Evolutionary conservation across 2,113 vertebrate species (phyloP).

Genomic region (Cervus canadensis): DNA sequence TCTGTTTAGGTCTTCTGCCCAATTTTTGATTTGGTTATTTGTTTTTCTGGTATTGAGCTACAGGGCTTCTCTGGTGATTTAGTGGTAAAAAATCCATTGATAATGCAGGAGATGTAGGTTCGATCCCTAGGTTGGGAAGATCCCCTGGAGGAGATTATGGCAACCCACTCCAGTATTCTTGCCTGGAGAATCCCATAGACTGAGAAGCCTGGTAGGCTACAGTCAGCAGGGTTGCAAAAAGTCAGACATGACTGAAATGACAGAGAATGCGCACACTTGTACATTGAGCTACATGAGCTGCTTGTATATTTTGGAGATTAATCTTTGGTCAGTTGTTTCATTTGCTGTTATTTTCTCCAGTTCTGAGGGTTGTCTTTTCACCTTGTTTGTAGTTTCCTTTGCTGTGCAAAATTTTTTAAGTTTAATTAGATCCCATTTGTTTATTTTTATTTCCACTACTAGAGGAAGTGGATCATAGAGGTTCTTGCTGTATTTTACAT

Average conservation of each 20-base stretch:
- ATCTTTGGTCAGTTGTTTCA: not conserved
- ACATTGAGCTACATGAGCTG: not conserved
- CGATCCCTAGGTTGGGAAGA: not conserved
- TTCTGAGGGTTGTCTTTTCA: not conserved
- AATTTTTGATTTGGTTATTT: not conserved
- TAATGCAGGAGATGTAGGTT: not conserved
- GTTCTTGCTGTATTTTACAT: not conserved
- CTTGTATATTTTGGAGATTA: not conserved
- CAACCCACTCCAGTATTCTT: not conserved
- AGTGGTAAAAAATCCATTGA: not conserved
- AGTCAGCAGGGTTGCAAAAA: not conserved
- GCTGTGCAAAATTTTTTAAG: not conserved
- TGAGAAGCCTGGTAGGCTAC: not conserved
- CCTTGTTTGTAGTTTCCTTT: not conserved
- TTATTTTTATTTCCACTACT: not conserved
- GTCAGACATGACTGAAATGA: not conserved
- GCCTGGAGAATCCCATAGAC: not conserved
- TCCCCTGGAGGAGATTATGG: not conserved
- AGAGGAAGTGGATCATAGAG: not conserved
- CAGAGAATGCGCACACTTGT: rapidly evolving
- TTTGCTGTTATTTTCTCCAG: not conserved
- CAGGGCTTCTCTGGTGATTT: not conserved
- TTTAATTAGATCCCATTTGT: not conserved
- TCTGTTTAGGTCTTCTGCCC: not conserved
- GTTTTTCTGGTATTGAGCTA: not conserved